Evolutionary conservation across 2,113 vertebrate species (phyloP).

Genomic region (Grammomys dolichurus): DNA sequence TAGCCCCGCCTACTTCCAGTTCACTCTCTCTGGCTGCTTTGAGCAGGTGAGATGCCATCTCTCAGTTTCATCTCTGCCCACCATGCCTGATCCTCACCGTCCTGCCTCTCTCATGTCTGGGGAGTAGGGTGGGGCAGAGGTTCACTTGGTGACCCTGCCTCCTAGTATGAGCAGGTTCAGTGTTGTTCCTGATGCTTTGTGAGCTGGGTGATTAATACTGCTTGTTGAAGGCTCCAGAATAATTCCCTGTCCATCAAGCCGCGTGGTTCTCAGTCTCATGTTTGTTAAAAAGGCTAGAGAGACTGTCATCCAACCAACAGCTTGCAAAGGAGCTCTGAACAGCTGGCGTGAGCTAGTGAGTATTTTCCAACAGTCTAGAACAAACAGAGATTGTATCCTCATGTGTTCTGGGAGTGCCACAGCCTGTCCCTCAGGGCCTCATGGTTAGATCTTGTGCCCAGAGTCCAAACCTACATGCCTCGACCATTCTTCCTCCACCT

Average conservation of each 20-base stretch:
- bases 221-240: slow-evolving; percentile 30
- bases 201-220: slow-evolving; percentile 9
- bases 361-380: not conserved
- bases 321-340: not conserved
- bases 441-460: accelerated
- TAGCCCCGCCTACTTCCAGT: not conserved
- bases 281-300: slow-evolving; percentile 65
- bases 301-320: slow-evolving; percentile 55
- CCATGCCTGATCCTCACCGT: not conserved
- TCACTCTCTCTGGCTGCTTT: not conserved
- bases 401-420: accelerated
- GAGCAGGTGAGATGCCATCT: not conserved
- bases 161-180: accelerated
- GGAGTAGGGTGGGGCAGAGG: not conserved
- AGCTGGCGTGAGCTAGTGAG: not conserved
- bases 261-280: not conserved
- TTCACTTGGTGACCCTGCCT: no score
- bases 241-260: slow-evolving; percentile 10
- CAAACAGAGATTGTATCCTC: not conserved
- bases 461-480: accelerated
- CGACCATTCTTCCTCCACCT: accelerated
- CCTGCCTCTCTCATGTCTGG: accelerated
- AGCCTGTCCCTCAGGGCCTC: accelerated
- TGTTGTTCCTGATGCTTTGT: not conserved
- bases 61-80: not conserved